Conservation (phyloP, 1,140 invertebrate species). For the Drosophila melanica region DNA sequence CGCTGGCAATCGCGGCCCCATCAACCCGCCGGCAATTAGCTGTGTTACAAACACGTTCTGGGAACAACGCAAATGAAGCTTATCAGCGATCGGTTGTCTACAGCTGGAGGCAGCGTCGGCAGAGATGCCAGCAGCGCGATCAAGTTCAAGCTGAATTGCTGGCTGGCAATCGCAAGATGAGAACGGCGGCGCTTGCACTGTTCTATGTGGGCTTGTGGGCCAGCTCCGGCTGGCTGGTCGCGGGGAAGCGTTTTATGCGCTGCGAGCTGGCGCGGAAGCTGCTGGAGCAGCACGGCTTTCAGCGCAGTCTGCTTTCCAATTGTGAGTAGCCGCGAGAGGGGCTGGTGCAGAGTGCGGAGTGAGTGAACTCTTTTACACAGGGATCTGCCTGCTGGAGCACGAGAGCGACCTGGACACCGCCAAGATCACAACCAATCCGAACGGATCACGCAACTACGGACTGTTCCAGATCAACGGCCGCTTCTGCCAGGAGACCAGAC, state of each 20-base stretch:
- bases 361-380: conserved; percentile 75
- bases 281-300: conserved; percentile 57
- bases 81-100: conserved; percentile 26
- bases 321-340: conserved; percentile 41
- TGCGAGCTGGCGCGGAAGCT: conserved; percentile 65
- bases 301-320: conserved; percentile 59
- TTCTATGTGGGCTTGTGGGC: conserved; percentile 42
- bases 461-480: conserved; percentile 86
- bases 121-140: conserved; percentile 11
- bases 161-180: conserved; percentile 55
- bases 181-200: conserved; percentile 40
- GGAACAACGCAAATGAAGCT: conserved; percentile 39
- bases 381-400: conserved; percentile 89
- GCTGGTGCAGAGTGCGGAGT: background rate
- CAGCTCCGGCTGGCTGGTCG: conserved; percentile 16
- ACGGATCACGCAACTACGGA: conserved; percentile 87
- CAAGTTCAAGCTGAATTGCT: conserved; percentile 25
- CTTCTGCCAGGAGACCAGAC: conserved; percentile 56
- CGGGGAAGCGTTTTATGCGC: conserved; percentile 55
- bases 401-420: conserved; percentile 87
- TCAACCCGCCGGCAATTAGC: background rate
- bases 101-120: background rate
- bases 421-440: conserved; percentile 86
- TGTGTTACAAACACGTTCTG: background rate
- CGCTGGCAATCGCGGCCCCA: background rate